Base-by-base conservation (phyloP, 2,888 invertebrate species). In the Drosophila putrida region DNA sequence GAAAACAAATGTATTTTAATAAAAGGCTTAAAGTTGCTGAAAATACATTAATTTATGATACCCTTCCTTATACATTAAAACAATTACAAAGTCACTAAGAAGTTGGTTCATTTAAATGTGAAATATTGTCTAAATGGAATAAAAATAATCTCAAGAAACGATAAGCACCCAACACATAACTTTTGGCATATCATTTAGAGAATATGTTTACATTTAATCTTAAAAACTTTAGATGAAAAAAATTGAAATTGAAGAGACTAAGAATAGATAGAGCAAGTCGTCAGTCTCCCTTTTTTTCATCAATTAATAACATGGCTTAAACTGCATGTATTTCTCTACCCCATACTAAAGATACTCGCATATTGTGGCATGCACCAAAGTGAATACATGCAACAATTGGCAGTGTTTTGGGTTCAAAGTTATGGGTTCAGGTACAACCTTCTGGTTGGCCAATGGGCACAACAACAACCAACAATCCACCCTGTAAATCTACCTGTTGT, bases 371-470 rank as follows among this genome's bases (percentile, higher is more conserved):
- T 41, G 44, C 50, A 54, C 44, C 64, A 57, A 46, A 28, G 38
- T 36, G 36, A 53, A 36, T 15, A 27, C 35, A 20, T 41, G 38
- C 31, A 75, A 64, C 64, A 64, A 55, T 43, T 55, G 63, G 28
- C 41, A 49, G 55, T 58, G 43, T 49, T 78, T 75, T 20, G 39
- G 36, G 71, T 41, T 64, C 60, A 75, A 78, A 78, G 59, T 74
- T 78, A 74, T 68, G 70, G 69, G 47, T 44, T 54, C 63, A 50
- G 59, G 38, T 59, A 38, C 54, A 67, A 27, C 28, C 33, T 46
- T 38, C 13, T 25, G 60, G 49, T 43, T 60, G n/a, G 15, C 27
- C 35, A 44, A n/a, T 38, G 20, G 41, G 31, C 59, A 60, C 49
- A 53, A 33, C 51, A 44, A 33, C 51, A 44, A 41, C 33, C 38